phyloP scores from a whole-genome alignment of 2,113 vertebrate species.

The Mastomys natalensis region DNA sequence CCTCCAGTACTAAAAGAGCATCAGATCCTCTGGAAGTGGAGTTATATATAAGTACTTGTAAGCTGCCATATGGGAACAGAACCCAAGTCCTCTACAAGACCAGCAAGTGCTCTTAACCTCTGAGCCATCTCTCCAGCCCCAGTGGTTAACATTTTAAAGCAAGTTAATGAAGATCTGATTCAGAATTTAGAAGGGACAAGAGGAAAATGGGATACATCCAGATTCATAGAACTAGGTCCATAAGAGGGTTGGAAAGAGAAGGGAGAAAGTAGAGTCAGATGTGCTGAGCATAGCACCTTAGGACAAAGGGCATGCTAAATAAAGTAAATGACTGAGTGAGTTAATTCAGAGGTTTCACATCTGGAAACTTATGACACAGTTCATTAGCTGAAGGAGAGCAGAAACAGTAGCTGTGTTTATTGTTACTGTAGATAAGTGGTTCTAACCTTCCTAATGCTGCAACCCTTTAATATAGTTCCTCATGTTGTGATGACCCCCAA shows the following conservation, averaged over 20 bases:
- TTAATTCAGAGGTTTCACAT: constrained; percentile 19
- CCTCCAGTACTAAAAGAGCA: neutral
- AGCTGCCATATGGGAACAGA: neutral
- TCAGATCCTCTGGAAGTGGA: neutral
- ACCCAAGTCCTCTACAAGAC: neutral
- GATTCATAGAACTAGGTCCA: neutral
- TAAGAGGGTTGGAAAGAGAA: neutral
- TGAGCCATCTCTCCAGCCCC: neutral
- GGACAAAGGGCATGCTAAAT: neutral
- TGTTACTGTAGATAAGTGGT: neutral
- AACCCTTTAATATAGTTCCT: neutral
- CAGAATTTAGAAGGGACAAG: neutral
- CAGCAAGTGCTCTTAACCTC: neutral
- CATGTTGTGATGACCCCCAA: neutral
- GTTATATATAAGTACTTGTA: neutral
- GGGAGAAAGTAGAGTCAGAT: neutral
- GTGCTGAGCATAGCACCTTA: neutral
- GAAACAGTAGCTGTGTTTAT: constrained; percentile 7
- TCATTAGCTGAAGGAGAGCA: neutral
- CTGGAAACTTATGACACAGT: neutral
- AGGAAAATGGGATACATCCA: neutral
- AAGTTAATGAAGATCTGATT: constrained; percentile 48
- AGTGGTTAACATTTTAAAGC: constrained; percentile 30
- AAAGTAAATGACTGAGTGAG: neutral
- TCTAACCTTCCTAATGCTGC: neutral